Percentiles rank a stretch among this genome's conserved stretches.
phyloP scores from a whole-genome alignment of 2,797 vertebrate genomes.

The Anabacerthia variegaticeps region DNA sequence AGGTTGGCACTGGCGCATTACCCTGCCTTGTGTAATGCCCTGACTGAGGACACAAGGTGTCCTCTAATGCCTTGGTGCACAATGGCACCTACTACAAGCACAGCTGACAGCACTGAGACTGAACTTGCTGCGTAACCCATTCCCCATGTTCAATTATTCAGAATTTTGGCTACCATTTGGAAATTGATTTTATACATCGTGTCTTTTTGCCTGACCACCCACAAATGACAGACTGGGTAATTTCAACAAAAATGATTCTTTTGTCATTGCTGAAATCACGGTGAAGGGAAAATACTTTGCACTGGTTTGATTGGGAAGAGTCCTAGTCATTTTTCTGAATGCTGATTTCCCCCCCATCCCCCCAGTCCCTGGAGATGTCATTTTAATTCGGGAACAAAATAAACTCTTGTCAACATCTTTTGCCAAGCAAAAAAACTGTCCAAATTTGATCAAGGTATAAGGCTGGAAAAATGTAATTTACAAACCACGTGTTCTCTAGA shows the following conservation, averaged over 20 bases:
- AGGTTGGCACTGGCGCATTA: not conserved
- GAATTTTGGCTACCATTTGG: not conserved
- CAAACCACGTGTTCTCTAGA: not conserved
- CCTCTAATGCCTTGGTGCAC: not conserved
- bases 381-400: not conserved
- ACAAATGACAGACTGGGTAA: not conserved
- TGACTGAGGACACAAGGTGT: not conserved
- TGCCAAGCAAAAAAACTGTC: not conserved
- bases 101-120: not conserved
- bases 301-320: not conserved
- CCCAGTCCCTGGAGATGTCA: not conserved
- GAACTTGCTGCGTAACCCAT: not conserved
- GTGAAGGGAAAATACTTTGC: not conserved
- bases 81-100: not conserved
- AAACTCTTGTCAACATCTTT: not conserved
- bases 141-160: not conserved
- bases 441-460: not conserved
- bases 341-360: not conserved
- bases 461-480: not conserved
- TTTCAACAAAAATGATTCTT: not conserved
- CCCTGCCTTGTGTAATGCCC: not conserved
- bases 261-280: not conserved
- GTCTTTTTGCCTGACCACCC: not conserved
- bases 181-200: not conserved
- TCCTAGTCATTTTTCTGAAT: not conserved